Percentiles rank a stretch among this genome's conserved stretches.
phyloP scores from a whole-genome alignment of 2,797 vertebrate species.

The Melanogrammus aeglefinus region DNA sequence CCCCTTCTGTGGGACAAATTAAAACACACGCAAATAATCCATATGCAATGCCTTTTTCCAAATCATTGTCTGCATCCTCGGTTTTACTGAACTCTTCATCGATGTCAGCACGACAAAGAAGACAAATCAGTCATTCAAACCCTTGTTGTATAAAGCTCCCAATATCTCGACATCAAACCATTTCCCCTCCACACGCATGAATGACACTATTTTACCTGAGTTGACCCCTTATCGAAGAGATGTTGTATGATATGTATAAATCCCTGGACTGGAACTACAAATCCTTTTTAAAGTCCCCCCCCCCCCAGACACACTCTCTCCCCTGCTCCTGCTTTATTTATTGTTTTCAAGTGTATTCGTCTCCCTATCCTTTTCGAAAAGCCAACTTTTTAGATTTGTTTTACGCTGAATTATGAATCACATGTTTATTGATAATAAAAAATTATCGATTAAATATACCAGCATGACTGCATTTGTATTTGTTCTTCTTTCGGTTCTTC shows the following conservation, averaged over 20 bases:
- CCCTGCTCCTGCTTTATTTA: conserved; percentile 59
- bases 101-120: conserved; percentile 8
- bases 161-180: conserved; percentile 16
- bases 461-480: background rate
- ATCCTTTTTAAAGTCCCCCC: conserved; percentile 36
- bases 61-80: background rate
- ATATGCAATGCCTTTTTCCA: background rate
- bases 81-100: background rate
- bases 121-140: conserved; percentile 16
- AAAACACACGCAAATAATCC: background rate
- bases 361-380: conserved; percentile 14
- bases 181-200: conserved; percentile 27
- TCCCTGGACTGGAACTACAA: conserved; percentile 17
- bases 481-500: background rate
- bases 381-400: conserved; percentile 55
- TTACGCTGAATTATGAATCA: conserved; percentile 48
- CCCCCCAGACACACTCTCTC: conserved; percentile 9
- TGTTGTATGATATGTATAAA: conserved; percentile 46
- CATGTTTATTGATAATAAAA: conserved; percentile 66
- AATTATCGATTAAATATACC: conserved; percentile 44
- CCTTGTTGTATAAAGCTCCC: background rate
- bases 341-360: conserved; percentile 39
- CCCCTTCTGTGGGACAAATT: background rate
- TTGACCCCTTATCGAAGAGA: conserved; percentile 31
- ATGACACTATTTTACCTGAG: conserved; percentile 26